These are phyloP conservation scores for Psettodes erumei DNA, from an alignment of 2,113 vertebrate genomes.

Conservation along the genomic window DNA sequence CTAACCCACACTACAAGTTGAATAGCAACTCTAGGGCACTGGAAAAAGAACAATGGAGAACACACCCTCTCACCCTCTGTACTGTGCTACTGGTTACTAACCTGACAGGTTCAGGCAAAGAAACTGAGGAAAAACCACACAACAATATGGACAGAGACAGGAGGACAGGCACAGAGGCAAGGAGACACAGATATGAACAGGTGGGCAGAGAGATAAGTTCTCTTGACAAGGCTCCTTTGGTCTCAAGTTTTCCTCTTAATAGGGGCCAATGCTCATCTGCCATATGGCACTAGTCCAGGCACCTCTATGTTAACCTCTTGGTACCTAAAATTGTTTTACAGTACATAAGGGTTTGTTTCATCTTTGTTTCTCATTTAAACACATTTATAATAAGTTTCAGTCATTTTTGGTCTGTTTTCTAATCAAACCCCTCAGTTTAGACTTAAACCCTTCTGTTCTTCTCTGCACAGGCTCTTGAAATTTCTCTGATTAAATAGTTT, in stretches of 20 bases:
- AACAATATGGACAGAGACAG: not conserved
- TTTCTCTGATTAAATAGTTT: not conserved
- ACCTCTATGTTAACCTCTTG: not conserved
- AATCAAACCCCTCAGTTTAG: not conserved
- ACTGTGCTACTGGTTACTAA: conserved; percentile 9
- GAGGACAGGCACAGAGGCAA: no score
- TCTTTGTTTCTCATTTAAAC: conserved; percentile 4
- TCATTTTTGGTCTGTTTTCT: not conserved
- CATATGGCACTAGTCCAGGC: conserved; percentile 48
- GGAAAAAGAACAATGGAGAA: not conserved
- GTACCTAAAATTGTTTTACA: not conserved
- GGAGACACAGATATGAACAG: conserved; percentile 34
- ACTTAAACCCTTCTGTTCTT: not conserved
- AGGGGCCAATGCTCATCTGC: conserved; percentile 33
- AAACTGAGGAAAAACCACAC: conserved; percentile 7
- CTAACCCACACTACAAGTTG: not conserved
- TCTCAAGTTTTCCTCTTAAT: conserved; percentile 47
- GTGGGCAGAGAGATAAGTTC: conserved; percentile 50
- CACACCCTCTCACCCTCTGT: conserved; percentile 13
- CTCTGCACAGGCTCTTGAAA: not conserved
- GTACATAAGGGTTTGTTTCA: not conserved
- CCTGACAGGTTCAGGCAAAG: conserved; percentile 13
- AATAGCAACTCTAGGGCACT: conserved; percentile 9
- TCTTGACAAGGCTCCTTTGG: conserved; percentile 33
- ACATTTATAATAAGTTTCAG: not conserved